phyloP scores from a whole-genome alignment of 1,140 invertebrate species.

The Venustaconcha ellipsiformis region DNA sequence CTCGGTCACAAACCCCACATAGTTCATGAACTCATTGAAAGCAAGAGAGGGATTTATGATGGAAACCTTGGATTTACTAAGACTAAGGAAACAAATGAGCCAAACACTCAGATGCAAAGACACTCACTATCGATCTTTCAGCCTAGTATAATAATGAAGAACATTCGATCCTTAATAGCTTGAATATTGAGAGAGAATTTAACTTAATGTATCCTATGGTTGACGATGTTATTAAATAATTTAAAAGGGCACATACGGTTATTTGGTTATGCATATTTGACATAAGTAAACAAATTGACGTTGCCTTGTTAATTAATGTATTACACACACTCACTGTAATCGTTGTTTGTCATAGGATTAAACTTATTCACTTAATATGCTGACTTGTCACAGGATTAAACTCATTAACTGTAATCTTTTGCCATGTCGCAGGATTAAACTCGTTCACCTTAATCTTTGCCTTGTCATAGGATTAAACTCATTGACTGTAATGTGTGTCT shows the following conservation, averaged over 20 bases:
- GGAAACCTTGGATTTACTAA: constrained; percentile 24
- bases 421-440: too few relatives aligned
- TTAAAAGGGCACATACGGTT: constrained; percentile 1
- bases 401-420: too few relatives aligned
- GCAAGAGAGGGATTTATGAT: constrained; percentile 19
- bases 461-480: too few relatives aligned
- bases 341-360: too few relatives aligned
- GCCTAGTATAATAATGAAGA: constrained; percentile 27
- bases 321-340: too few relatives aligned
- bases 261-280: constrained; percentile 8
- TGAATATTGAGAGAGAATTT: constrained; percentile 28
- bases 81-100: neutral
- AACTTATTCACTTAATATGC: too few relatives aligned
- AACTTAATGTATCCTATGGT: constrained; percentile 27
- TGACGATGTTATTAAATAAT: constrained; percentile 26
- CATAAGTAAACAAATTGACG: constrained; percentile 4
- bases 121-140: constrained; percentile 34
- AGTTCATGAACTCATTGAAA: neutral
- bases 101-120: constrained; percentile 28
- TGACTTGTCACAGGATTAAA: too few relatives aligned
- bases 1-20: constrained; percentile 8
- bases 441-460: too few relatives aligned
- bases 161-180: constrained; percentile 23
- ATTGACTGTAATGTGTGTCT: too few relatives aligned
- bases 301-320: constrained; percentile 9